A percentile compares a stretch with the other conserved stretches of the same genome.
These are phyloP conservation scores for Upupa epops DNA, from an alignment of 2,113 vertebrate genomes.

Conservation along the genomic window DNA sequence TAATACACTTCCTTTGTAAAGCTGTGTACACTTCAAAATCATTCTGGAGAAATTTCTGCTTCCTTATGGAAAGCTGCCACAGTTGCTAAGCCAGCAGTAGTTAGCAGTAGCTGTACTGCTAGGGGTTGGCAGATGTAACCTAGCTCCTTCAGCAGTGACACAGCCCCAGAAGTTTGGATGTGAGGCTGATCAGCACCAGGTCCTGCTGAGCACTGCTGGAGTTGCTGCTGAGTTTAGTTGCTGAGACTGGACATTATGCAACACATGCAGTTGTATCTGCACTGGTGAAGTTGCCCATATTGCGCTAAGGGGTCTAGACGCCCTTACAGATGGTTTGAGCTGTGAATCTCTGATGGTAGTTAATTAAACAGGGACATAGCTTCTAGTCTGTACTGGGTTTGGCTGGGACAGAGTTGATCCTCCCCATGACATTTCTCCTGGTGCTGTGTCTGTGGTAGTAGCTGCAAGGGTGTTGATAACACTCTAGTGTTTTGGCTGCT, in stretches of 20 bases:
- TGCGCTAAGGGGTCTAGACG: neutral
- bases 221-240: neutral
- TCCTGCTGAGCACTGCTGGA: neutral
- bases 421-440: too few relatives aligned
- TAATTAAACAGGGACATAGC: neutral
- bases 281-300: neutral
- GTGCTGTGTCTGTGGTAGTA: too few relatives aligned
- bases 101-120: neutral
- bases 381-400: neutral
- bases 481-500: too few relatives aligned
- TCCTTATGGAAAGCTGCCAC: neutral
- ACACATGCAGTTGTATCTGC: fast-evolving
- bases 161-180: neutral
- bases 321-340: fast-evolving
- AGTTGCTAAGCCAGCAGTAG: neutral
- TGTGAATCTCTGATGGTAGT: neutral
- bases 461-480: too few relatives aligned
- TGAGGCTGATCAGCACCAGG: neutral
- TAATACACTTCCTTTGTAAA: neutral
- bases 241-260: neutral
- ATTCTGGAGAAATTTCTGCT: neutral
- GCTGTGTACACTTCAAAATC: neutral
- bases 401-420: too few relatives aligned
- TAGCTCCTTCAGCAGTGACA: neutral
- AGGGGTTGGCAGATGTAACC: neutral